Base-by-base conservation (phyloP, 2,797 vertebrate genomes). In the Hoplostethus atlanticus region DNA sequence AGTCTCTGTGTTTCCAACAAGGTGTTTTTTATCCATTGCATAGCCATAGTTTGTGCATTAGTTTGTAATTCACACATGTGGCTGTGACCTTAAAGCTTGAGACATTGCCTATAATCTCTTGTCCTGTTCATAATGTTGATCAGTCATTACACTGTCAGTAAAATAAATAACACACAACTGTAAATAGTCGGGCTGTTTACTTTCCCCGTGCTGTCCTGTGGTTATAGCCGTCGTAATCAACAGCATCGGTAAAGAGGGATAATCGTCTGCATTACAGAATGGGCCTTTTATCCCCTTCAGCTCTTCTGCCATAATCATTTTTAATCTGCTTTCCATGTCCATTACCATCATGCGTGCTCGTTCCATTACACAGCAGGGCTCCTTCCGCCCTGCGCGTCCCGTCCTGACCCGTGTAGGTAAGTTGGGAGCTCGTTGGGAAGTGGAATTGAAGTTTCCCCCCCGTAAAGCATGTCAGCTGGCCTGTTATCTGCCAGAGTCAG, bases 271-370 rank as follows among this genome's bases (percentile, higher is more conserved):
- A 79, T 91, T 82, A 89, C 77, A 70, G 79, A 84, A 84, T 73
- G 78, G 83, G 79, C 77, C 84, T 88, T 83, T 89, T 85, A 91
- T 86, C 87, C 83, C 72, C 54, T 65, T 71, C 77, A 47, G 73
- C 68, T 76, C 79, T 73, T 81, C 84, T 87, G 79, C 79, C 71
- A 77, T 86, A 89, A 91, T 91, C 79, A 87, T 89, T 91, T 92
- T 87, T 93, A 93, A 93, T 93, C 92, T 88, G 83, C 86, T 90
- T 93, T 87, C 76, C 85, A 76, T 47, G 64, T 85, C 91, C 88
- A 90, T 91, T 90, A 90, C 76, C 80, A 68, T 86, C 83, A 63
- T 36, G 73, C 42, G 75, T 50, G 67, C 65, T 75, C 58, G 44
- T 68, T 71, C 73, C 80, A 61, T 80, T 60, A 77, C 79, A 71